These are phyloP conservation scores for Sitobion miscanthi DNA, from an alignment of 1,140 invertebrate genomes.

Conservation along the genomic window DNA sequence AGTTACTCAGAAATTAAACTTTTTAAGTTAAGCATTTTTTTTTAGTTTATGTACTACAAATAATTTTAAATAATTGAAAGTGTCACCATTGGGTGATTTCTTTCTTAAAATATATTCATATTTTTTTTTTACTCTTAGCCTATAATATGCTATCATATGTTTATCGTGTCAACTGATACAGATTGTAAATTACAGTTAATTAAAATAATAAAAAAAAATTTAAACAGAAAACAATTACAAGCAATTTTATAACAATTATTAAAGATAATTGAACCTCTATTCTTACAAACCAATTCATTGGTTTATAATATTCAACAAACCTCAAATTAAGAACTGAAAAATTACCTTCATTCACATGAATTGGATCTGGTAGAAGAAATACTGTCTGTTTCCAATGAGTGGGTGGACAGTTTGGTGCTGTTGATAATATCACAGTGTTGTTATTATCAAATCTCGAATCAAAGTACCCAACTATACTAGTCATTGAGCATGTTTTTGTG, in stretches of 20 bases:
- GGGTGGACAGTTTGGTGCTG: constrained; percentile 74
- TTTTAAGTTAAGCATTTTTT: neutral
- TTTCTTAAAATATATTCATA: too few species aligned
- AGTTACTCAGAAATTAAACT: neutral
- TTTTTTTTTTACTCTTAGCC: too few species aligned
- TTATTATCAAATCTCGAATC: constrained; percentile 85
- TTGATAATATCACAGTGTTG: constrained; percentile 72
- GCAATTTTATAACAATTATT: neutral
- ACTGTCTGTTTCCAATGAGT: constrained; percentile 99
- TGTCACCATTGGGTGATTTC: too few species aligned
- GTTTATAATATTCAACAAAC: neutral
- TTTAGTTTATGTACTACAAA: too few species aligned
- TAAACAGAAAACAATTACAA: too few species aligned
- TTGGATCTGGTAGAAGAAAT: constrained; percentile 83
- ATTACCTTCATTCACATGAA: constrained; percentile 74
- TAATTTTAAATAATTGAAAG: too few species aligned
- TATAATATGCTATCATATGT: too few species aligned
- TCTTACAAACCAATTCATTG: neutral
- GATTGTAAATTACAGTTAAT: too few species aligned
- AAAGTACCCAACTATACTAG: constrained; percentile 92
- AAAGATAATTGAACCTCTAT: too few species aligned
- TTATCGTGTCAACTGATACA: too few species aligned
- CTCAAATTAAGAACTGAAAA: neutral
- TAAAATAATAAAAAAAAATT: too few species aligned
- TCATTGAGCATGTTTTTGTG: constrained; percentile 76